Base-by-base conservation (phyloP, 2,113 vertebrate genomes). In the Heterochromis multidens region DNA sequence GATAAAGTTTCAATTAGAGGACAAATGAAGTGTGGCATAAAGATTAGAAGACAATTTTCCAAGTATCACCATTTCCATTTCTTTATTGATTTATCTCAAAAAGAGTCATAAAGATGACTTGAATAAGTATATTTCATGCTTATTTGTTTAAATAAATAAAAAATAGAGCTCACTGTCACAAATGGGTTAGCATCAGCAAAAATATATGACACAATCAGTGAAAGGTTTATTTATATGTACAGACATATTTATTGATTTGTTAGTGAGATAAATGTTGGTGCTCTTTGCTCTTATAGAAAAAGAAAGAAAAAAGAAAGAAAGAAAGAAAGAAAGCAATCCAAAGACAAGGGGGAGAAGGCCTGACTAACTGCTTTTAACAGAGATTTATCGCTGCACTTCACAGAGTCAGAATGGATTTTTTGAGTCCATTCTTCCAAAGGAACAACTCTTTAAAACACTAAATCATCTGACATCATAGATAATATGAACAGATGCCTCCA, bases 31-130 rank as follows among this genome's bases (percentile, higher is more conserved):
- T 65, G 67, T 77, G 72, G 80, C 79, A 59, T 10, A 81, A 61
- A 86, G 76, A 87, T 87, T 87, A 82, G 79, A 81, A 33, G 67
- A 80, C 63, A 16, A 0, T 62, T 25, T 27, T 62, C 70, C 29
- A 62, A 63, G 52, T 72, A 58, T 81, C 33, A 33, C 16, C 59
- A 43, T 62, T n/a, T 29, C 37, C 31, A 57, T 23, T 31, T 16
- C 16, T 72, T 72, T 49, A 72, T 72, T 72, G 52, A 31, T 72
- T 72, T 1, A 72, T 4, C 6, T 31, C 23, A 19, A 31, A 49
- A 49, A 21, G n/a, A n/a, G n/a, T 31, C 43, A 13, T 49, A 31
- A 52, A 52, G 14, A 49, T 27, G 29, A 72, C 3, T 72, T 49
- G 43, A 52, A 72, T 72, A 6, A 49, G 67, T 72, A 72, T 46